Evolutionary conservation across 2,113 vertebrate species (phyloP), one percentile per base, ranked within the genome.

Genomic region (Apodemus speciosus): DNA sequence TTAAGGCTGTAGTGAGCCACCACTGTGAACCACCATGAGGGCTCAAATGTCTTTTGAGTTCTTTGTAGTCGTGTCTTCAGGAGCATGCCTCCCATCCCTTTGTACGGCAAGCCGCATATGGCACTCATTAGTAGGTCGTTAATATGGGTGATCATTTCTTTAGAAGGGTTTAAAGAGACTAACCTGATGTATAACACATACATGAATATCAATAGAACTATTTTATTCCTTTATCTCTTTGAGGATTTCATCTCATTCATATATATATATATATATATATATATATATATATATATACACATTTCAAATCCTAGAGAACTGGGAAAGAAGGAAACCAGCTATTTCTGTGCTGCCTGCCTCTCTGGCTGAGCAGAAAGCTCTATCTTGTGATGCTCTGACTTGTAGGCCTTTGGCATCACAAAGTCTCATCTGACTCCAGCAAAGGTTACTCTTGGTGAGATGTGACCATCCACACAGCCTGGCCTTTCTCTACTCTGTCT

Each of bases 61-160:
- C 9, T 71, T 49, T 20, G 9, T 1, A 0, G 0, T 23, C 25
- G 9, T 16, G 27, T 15, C 2, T 3, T 18, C 20, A 46, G 32
- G 8, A 8, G 2, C 9, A 27, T 21, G 7, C 11, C 18, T 9
- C 18, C 11, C 9, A 18, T 8, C 1, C 43, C 9, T 87, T 30
- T 58, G 27, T 7, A 2, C 2, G 4, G 0, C 16, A 14, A 15
- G 49, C 4, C 32, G 10, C 1, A 0, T 25, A 4, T 18, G 66
- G 46, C 23, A 58, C 76, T 30, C n/a, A 9, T 25, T 43, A 10
- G 20, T 6, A 30, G 7, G 14, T 40, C 4, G 38, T 73, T 38
- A 77, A 49, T 71, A n/a, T 21, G 4, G 35, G 27, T 15, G 16
- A 64, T 9, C 11, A 62, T 58, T 23, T 77, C 46, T 51, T 49